Base-by-base conservation (phyloP, 2,797 vertebrate genomes). In the Spinus pinus region DNA sequence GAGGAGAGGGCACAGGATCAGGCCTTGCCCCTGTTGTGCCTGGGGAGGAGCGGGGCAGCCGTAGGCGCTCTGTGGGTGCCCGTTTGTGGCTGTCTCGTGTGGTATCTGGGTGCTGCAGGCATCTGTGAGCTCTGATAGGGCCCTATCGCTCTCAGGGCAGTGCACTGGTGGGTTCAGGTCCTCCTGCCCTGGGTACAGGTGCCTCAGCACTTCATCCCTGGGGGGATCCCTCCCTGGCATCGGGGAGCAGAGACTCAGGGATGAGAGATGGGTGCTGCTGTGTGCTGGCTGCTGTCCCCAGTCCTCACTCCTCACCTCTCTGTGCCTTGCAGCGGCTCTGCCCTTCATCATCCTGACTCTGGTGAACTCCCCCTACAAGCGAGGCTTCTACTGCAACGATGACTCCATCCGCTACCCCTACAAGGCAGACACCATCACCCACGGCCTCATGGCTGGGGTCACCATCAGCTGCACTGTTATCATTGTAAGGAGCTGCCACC, bases 401-500 rank as follows among this genome's bases (percentile, higher is more conserved):
- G 98, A 99, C 87, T 99, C 98, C 97, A 99, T 99, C 97, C 98
- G 74, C 85, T 99, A 99, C 96, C 99, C 99, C 12, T 84, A 98
- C 47, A 98, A 97, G 91, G 90, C 96, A 0, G 99, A 99, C 97
- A 99, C 99, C 96, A 99, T 99, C 97, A 99, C 99, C 31, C 98
- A 98, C 0, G 98, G 98, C 88, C 97, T 98, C 91, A 98, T 99
- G 98, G 99, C 99, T 0, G 98, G 98, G 0, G 98, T 99, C 95
- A 98, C 98, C 97, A 99, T 99, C 97, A 97, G 98, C 70, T 98
- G 98, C 98, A 99, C 98, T 0, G 96, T 99, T 21, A 8, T 98
- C 94, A 99, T 99, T 23, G 99, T 99, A 98, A 98, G 99, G 56
- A 73, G 0, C 39, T 14, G 0, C 44, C 49, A 4, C 39, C n/a